Base-by-base conservation (phyloP, 2,113 vertebrate species). In the Crotophaga sulcirostris region DNA sequence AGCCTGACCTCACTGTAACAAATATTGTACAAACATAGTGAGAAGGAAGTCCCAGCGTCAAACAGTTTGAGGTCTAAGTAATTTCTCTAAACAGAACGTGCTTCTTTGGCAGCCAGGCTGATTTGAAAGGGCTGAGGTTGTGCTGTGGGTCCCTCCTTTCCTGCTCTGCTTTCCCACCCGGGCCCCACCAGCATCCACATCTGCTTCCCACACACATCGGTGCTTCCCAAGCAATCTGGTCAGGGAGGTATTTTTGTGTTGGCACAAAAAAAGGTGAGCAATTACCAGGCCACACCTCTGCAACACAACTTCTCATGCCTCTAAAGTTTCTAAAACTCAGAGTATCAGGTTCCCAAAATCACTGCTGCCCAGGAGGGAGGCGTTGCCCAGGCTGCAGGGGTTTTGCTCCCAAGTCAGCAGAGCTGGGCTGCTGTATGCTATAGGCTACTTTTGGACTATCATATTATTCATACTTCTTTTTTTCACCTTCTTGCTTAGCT, bases 241-340 rank as follows among this genome's bases (percentile, higher is more conserved):
- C 31, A 0, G 54, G 82, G 70, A 0, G 2, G 16, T 34, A n/a
- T 2, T 55, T 95, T 80, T 44, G 83, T 55, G 69, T 72, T 89
- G 49, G 74, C 55, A 84, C 77, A 88, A 89, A 81, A 90, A 80
- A 76, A 89, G 69, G 82, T 29, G 76, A 96, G 90, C 83, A 60
- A 96, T 95, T 94, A 93, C 83, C 2, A 26, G 44, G 49, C 36
- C 89, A 55, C 70, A 31, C 60, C 90, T 76, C 89, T 1, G 0
- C 59, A n/a, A 60, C 80, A 2, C 87, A 94, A 47, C 91, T 97
- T 94, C 94, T 95, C 93, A 95, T 93, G 91, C 79, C 95, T 95
- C 87, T 88, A 83, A 72, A 40, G 78, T 96, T 91, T 94, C 95
- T 7, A 38, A 81, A 91, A 54, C 52, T 34, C 72, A 7, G 13